Conservation (phyloP, 2,797 vertebrate genomes). For the Pipistrellus nathusii region DNA sequence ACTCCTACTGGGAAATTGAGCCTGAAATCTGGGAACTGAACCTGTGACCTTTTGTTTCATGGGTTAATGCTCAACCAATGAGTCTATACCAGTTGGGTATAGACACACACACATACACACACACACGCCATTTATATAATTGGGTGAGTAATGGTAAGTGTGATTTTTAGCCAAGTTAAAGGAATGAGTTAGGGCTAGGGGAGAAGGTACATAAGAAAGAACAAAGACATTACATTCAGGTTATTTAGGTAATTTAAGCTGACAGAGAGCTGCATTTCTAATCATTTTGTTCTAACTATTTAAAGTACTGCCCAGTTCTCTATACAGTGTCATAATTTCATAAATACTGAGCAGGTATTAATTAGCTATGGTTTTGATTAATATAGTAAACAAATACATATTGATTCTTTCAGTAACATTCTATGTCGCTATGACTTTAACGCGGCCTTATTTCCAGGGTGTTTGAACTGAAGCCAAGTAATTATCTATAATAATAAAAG, state of each 20-base stretch:
- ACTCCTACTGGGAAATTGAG: too few relatives aligned
- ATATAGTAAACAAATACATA: neutral
- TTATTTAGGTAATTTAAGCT: conserved; percentile 2
- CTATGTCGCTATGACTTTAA: neutral
- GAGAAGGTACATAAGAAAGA: neutral
- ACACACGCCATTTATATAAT: neutral
- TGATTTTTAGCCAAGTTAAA: neutral
- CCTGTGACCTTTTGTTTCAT: too few relatives aligned
- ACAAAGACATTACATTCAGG: neutral
- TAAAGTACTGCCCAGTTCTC: neutral
- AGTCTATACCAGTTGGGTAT: too few relatives aligned
- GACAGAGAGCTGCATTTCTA: neutral
- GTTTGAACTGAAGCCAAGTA: neutral
- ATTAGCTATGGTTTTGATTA: conserved; percentile 2
- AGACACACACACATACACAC: neutral
- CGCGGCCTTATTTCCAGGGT: neutral
- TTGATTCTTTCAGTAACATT: neutral
- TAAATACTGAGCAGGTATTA: neutral
- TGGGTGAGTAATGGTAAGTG: neutral
- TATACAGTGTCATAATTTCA: neutral
- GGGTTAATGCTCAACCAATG: too few relatives aligned
- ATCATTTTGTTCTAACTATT: neutral
- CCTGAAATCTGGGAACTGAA: too few relatives aligned
- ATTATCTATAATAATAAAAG: neutral
- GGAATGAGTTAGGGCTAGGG: neutral